Percentiles rank a stretch among this genome's conserved stretches.
Evolutionary conservation across 2,113 vertebrate species (phyloP).

Genomic region (Pholis gunnellus): DNA sequence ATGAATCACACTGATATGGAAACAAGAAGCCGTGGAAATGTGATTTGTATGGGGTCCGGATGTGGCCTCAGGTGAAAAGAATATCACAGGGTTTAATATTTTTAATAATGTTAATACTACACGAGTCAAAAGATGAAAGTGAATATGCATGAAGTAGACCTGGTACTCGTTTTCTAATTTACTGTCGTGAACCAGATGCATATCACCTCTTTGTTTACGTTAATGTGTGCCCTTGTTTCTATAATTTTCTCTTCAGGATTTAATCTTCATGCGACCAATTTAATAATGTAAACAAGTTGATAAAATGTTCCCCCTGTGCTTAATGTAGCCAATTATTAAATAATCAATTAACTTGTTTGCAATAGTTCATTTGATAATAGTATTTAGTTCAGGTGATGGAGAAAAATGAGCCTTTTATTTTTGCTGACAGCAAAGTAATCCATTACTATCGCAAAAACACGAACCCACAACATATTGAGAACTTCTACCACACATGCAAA

Average conservation of each 20-base stretch:
- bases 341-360: background rate
- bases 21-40: slow-evolving; percentile 63
- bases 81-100: slow-evolving; percentile 36
- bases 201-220: background rate
- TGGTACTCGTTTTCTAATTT: background rate
- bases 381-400: slow-evolving; percentile 4
- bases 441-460: background rate
- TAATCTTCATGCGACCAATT: slow-evolving; percentile 16
- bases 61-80: slow-evolving; percentile 57
- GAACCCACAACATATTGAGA: background rate
- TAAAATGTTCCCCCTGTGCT: slow-evolving; percentile 33
- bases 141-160: slow-evolving; percentile 24
- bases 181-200: background rate
- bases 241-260: slow-evolving; percentile 27
- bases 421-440: background rate
- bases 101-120: slow-evolving; percentile 28
- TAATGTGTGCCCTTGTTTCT: slow-evolving; percentile 21
- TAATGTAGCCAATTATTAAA: slow-evolving; percentile 16
- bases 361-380: background rate
- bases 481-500: slow-evolving; percentile 2
- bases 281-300: slow-evolving; percentile 46
- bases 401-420: background rate
- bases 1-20: slow-evolving; percentile 53
- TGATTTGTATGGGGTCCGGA: slow-evolving; percentile 48
- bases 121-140: slow-evolving; percentile 31